Evolutionary conservation across 2,888 invertebrate genomes (phyloP).

Genomic region (Xestia ashworthii): DNA sequence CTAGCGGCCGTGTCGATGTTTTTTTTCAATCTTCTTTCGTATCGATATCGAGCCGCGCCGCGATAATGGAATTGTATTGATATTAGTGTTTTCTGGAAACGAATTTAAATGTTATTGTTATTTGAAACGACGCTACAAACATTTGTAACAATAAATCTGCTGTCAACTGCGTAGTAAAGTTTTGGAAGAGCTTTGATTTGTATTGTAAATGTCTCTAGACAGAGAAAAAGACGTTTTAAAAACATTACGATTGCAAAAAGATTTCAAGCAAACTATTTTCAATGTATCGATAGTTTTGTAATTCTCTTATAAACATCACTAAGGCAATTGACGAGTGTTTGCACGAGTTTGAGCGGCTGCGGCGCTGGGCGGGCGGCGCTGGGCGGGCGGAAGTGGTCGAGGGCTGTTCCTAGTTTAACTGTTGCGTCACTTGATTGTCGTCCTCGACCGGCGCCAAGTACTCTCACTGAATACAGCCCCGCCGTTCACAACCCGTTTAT

Average conservation of each 20-base stretch:
- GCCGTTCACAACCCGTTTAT: slow-evolving; percentile 42
- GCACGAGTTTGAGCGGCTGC: slow-evolving; percentile 86
- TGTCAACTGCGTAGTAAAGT: not conserved
- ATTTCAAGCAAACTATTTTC: slow-evolving; percentile 1
- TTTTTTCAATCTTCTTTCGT: slow-evolving; percentile 31
- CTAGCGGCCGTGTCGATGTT: slow-evolving; percentile 52
- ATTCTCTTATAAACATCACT: slow-evolving; percentile 73
- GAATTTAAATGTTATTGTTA: slow-evolving; percentile 31
- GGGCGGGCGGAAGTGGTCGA: slow-evolving; percentile 87
- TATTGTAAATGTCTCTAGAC: not conserved
- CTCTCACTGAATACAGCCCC: slow-evolving; percentile 62
- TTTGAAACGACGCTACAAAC: slow-evolving; percentile 12
- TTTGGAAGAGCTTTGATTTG: slow-evolving; percentile 4
- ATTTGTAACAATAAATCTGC: slow-evolving; percentile 25
- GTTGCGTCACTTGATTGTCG: slow-evolving; percentile 88
- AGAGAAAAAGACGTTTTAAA: not conserved
- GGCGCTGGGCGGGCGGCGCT: slow-evolving; percentile 81
- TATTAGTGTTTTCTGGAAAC: slow-evolving; percentile 26
- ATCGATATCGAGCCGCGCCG: slow-evolving; percentile 42
- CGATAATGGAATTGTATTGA: slow-evolving; percentile 25
- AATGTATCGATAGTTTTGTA: slow-evolving; percentile 65
- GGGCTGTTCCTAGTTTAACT: slow-evolving; percentile 86
- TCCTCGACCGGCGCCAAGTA: slow-evolving; percentile 66
- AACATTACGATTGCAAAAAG: not conserved
- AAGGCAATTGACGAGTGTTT: slow-evolving; percentile 87